These are phyloP conservation scores for Carettochelys insculpta DNA, from an alignment of 2,113 vertebrate species.

Conservation along the genomic window DNA sequence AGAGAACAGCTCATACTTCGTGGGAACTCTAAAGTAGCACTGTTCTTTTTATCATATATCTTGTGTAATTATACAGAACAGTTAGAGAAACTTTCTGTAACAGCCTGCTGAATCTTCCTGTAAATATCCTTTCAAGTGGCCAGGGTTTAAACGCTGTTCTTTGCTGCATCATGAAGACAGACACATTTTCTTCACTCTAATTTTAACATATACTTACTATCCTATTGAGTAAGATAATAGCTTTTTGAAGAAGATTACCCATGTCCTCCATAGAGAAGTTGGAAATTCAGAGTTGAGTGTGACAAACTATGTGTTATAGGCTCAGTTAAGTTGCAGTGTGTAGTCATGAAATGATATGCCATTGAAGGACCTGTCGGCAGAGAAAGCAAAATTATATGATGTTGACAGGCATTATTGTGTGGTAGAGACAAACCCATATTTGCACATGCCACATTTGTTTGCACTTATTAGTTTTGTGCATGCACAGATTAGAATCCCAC, in stretches of 20 bases:
- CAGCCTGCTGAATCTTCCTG: neutral
- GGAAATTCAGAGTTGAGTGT: neutral
- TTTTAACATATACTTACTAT: neutral
- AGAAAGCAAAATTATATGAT: neutral
- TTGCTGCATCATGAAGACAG: too few species aligned
- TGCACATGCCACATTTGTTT: too few species aligned
- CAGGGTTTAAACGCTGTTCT: neutral
- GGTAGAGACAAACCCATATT: too few species aligned
- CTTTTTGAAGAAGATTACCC: neutral
- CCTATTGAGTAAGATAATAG: neutral
- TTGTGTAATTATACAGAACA: accelerated
- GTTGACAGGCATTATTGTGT: neutral
- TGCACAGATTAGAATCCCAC: neutral
- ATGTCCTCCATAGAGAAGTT: neutral
- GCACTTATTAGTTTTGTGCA: neutral
- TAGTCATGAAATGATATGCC: slow-evolving; percentile 7
- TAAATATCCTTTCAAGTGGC: neutral
- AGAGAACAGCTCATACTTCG: neutral
- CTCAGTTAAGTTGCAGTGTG: neutral
- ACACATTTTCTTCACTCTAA: neutral
- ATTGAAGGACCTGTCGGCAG: neutral
- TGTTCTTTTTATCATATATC: neutral
- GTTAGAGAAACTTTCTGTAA: neutral
- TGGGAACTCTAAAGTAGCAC: neutral
- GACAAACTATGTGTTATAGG: neutral